Base-by-base conservation (phyloP, 1,140 invertebrate genomes). In the Rhopalosiphum padi region DNA sequence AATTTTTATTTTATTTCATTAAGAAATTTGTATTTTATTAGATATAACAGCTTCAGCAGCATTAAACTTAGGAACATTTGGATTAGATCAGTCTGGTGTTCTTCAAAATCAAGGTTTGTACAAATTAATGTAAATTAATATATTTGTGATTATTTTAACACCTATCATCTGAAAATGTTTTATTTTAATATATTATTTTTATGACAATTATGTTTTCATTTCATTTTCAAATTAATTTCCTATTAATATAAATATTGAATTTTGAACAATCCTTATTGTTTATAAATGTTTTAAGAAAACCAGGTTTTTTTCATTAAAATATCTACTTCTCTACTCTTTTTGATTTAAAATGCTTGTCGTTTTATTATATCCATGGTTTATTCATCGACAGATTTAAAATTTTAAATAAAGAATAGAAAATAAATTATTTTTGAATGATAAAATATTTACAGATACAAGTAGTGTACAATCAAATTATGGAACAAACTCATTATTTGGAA, bases 41-140 rank as follows among this genome's bases (percentile, higher is more conserved):
- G 91, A 53, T 53, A 93, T 93, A 85, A 86, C 91, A 55, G 91
- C 91, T 53, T 93, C 91, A 85, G 91, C 91, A 22, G 91, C 91
- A 25, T n/a, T 93, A 53, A 93, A 93, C 48, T 86, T 93, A 51
- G 91, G 91, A 55, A 86, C 91, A n/a, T 86, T 93, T 93, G 91
- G 91, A 86, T 53, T 93, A 43, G 91, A 93, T 43, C 91, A 93
- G 46, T 23, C 82, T 93, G 22, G 90, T 53, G 15, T 53, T 41
- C 48, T 37, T 55, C 48, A 93, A 86, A 85, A 37, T 2, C 82
- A 41, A 86, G 48, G 60, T 83, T 37, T 51, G 60, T 82, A 77
- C 37, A 60, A 15, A 90, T 68, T n/a, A 68, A 68, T 68, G 60
- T 60, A 8, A 68, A 68, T 68, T 30, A 68, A 68, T 68, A 15